Base-by-base conservation (phyloP, 2,888 invertebrate genomes). In the Ennomos quercinarius region DNA sequence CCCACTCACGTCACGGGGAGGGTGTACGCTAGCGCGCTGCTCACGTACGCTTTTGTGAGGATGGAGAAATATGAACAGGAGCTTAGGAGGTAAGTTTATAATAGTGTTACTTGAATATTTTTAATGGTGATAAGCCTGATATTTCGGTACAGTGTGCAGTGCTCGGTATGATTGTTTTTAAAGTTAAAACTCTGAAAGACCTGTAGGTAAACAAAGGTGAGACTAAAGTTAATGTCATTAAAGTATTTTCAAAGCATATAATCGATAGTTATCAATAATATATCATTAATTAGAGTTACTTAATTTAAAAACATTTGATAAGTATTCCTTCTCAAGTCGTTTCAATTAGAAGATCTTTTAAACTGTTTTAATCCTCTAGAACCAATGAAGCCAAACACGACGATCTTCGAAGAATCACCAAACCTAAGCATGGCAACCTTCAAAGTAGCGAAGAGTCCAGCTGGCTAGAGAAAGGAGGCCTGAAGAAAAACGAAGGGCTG, bases 1-100 rank as follows among this genome's bases (percentile, higher is more conserved):
- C 46, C 72, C 0, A 83, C 82, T 45, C 68, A 81, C 40, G 80
- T 79, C 8, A 69, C 78, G 0, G 72, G 76, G 5, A 76, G 81
- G 10, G 70, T 87, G 0, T 91, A 89, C 57, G 88, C 87, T 0
- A 84, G 84, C 1, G 78, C 88, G 0, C 62, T 91, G 1, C 57
- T 90, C 9, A 78, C 85, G 0, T 87, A 89, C 56, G 83, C 90
- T 0, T 85, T 84, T 35, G 80, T 85, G 74, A 79, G 76, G 41
- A 66, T 91, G 2, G 78, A 59, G 39, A 73, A 70, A 27, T 83
- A 87, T 61, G 89, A 89, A 40, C 81, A 84, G 8, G 82, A 85
- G 2, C 47, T 87, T 1, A 51, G 40, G 36, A 61, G 58, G 74
- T 64, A 27, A 78, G 77, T 11, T n/a, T n/a, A n/a, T n/a, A n/a